Base-by-base conservation (phyloP, 2,113 vertebrate genomes). In the Prochilodus magdalenae region DNA sequence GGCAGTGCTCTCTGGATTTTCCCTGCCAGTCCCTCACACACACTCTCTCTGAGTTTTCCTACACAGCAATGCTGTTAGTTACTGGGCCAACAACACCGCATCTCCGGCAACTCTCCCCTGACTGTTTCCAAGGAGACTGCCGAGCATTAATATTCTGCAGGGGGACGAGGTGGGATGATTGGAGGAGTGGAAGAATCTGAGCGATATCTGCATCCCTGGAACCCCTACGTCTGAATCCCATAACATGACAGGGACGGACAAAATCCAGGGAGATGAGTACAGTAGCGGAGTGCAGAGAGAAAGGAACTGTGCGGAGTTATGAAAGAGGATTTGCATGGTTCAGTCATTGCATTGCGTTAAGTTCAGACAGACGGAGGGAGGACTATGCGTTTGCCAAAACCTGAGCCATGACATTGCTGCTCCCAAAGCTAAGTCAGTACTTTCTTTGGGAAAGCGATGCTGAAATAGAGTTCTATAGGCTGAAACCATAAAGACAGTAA, bases 101-200 rank as follows among this genome's bases (percentile, higher is more conserved):
- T 78, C 55, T 74, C 82, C 53, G 60, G 53, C 18, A 53, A 73
- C 79, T 76, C 66, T 53, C 36, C 59, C 72, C 53, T 79, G 77
- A 40, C 70, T 12, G 77, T 85, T 83, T 77, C 80, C 77, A 87
- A 75, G 83, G 83, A 80, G 69, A 87, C 86, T 51, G 82, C 30
- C 30, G 18, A 69, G 69, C 67, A 77, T 79, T 80, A 53, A 24
- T 70, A 84, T 80, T 74, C 77, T 27, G 51, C 67, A 44, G 67
- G 40, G 55, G 26, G 75, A 65, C 60, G 24, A 44, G 73, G 66
- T 55, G 10, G 65, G 65, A 65, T 75, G 77, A 83, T 75, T 81
- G 81, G 63, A 70, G 53, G 60, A 73, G 67, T 82, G 69, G 33
- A 63, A 60, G 22, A 44, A 70, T 36, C 66, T 12, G 36, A 70